Percentiles rank a stretch among this genome's conserved stretches.
Evolutionary conservation across 2,113 vertebrate species (phyloP).

Genomic region (Mola mola): DNA sequence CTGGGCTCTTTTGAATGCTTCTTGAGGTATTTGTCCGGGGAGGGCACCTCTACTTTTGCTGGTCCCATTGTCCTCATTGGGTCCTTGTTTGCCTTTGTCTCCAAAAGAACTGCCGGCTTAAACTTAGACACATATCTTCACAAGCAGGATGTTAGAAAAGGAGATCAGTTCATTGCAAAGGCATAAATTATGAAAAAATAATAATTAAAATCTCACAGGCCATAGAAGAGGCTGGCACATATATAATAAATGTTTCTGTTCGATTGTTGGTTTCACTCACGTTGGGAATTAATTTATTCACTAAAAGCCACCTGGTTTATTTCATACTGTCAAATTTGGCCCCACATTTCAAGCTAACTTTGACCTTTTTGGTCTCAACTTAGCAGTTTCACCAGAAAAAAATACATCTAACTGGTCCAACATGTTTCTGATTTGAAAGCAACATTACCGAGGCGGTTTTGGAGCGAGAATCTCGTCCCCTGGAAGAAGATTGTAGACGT

Average conservation of each 20-base stretch:
- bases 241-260: too few species aligned
- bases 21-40: slow-evolving; percentile 87
- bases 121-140: slow-evolving; percentile 85
- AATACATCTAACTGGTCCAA: too few species aligned
- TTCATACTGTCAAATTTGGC: not conserved
- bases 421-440: too few species aligned
- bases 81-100: slow-evolving; percentile 79
- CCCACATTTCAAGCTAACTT: not conserved
- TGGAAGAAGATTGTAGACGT: slow-evolving; percentile 81
- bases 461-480: slow-evolving; percentile 59
- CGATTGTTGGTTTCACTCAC: too few species aligned
- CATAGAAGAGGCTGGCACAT: too few species aligned
- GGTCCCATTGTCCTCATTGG: slow-evolving; percentile 91
- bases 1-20: slow-evolving; percentile 88
- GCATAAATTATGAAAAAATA: too few species aligned
- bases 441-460: slow-evolving; percentile 81
- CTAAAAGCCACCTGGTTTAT: too few species aligned
- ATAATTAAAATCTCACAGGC: too few species aligned
- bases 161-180: not conserved
- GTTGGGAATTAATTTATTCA: too few species aligned
- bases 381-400: too few species aligned
- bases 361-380: too few species aligned
- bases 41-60: slow-evolving; percentile 86
- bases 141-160: slow-evolving; percentile 24
- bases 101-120: slow-evolving; percentile 75